Percentiles rank a stretch among this genome's conserved stretches.
phyloP scores from a whole-genome alignment of 2,113 vertebrate genomes.

The Polypterus bichir region DNA sequence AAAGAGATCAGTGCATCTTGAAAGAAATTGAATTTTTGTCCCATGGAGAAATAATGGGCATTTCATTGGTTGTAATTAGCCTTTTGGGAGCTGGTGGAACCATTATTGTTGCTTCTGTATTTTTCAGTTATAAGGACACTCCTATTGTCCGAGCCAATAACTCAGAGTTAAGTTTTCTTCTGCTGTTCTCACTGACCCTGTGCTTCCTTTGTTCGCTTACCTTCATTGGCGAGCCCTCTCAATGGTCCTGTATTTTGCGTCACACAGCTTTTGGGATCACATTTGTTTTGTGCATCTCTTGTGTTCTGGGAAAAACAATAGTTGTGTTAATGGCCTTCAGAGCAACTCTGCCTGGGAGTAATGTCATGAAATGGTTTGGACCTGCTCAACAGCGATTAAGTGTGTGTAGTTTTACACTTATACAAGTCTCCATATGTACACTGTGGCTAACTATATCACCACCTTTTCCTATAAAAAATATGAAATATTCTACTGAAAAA shows the following conservation, averaged over 20 bases:
- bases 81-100: slow-evolving; percentile 8
- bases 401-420: not conserved
- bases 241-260: slow-evolving; percentile 10
- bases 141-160: slow-evolving; percentile 19
- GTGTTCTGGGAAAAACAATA: slow-evolving; percentile 15
- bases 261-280: slow-evolving; percentile 11
- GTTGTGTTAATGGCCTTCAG: slow-evolving; percentile 18
- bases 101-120: slow-evolving; percentile 6
- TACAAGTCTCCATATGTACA: not conserved
- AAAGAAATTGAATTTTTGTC: not conserved
- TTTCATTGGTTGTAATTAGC: not conserved
- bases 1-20: not conserved
- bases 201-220: slow-evolving; percentile 11
- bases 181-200: slow-evolving; percentile 10
- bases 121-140: slow-evolving; percentile 13
- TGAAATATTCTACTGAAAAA: not conserved
- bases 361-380: slow-evolving; percentile 12
- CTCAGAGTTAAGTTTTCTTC: slow-evolving; percentile 16
- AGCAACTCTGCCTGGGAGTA: slow-evolving; percentile 12
- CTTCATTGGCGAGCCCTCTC: slow-evolving; percentile 16
- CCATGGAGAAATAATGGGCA: not conserved
- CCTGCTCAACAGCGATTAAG: slow-evolving; percentile 13
- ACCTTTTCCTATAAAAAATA: not conserved
- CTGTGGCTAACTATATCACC: not conserved
- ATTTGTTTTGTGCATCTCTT: slow-evolving; percentile 17